Evolutionary conservation across 1,140 invertebrate genomes (phyloP), one percentile per base, ranked within the genome.

Genomic region (Lepidurus couesii): DNA sequence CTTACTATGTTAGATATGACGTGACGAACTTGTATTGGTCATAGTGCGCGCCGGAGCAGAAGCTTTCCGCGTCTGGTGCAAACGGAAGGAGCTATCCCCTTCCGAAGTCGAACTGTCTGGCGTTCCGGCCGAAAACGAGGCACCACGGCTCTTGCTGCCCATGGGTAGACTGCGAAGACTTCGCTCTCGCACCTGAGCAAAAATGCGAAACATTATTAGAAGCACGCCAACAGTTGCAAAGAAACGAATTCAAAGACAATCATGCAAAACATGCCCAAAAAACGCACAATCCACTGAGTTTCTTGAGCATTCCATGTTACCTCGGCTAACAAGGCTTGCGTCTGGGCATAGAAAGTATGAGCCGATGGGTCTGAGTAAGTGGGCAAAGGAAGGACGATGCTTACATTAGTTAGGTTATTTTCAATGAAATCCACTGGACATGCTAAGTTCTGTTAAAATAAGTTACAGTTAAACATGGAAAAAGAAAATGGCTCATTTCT

Each of bases 121-220:
- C 11, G 93, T 94, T 81, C 92, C 92, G 34, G 91, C 92, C 79
- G 91, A 93, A 45, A 93, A 85, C 42, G 92, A 91, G 43, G 92
- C 91, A 76, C 89, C 90, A 80, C 88, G 88, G 84, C 89, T 85
- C 89, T 88, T 85, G 84, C 85, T 81, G 53, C 90, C 89, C 93
- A 95, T 95, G 45, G 94, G 93, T 78, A 94, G 91, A 77, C 92
- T 95, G 82, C 93, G 89, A 75, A 89, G 90, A 74, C 93, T 96
- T 80, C 93, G 89, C 86, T 96, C 95, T 82, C 94, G 90, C 44
- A 97, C 93, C 95, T 97, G 87, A 76, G 53, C 21, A n/a, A 11
- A 77, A 44, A 13, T 7, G 44, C 16, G 74, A 75, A 44, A 21
- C 11, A 75, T 16, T n/a, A 75, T n/a, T 26, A 16, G n/a, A n/a